Conservation (phyloP, 2,113 vertebrate species). For the Odontophorus gujanensis region DNA sequence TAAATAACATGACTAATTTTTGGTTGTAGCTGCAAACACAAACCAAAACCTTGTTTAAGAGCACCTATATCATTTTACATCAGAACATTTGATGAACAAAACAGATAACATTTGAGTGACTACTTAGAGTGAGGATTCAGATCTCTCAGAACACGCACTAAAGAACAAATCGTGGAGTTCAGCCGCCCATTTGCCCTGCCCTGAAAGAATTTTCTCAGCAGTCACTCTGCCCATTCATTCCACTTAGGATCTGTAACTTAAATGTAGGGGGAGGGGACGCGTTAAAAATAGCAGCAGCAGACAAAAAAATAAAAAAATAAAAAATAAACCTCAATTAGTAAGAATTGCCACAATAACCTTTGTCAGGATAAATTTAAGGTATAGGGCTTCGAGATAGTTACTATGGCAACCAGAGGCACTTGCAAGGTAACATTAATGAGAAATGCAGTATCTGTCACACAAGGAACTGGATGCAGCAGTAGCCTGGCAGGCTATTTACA, state of each 20-base stretch:
- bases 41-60: background rate
- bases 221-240: background rate
- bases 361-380: slow-evolving; percentile 73
- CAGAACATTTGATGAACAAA: background rate
- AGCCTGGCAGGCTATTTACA: slow-evolving; percentile 59
- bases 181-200: background rate
- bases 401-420: slow-evolving; percentile 68
- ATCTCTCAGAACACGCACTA: background rate
- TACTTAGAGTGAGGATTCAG: background rate
- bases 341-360: slow-evolving; percentile 73
- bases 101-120: background rate
- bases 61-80: background rate
- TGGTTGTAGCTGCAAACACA: background rate
- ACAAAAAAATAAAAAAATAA: background rate
- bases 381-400: slow-evolving; percentile 65
- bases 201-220: background rate
- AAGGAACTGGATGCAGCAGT: slow-evolving; percentile 25
- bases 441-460: slow-evolving; percentile 67
- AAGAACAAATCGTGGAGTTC: background rate
- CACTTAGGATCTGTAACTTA: slow-evolving; percentile 22
- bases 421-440: slow-evolving; percentile 70
- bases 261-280: background rate
- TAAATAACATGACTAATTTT: slow-evolving; percentile 16
- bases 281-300: slow-evolving; percentile 60
- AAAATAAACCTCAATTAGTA: slow-evolving; percentile 53